phyloP scores from a whole-genome alignment of 2,113 vertebrate species.

The Oryzias curvinotus region DNA sequence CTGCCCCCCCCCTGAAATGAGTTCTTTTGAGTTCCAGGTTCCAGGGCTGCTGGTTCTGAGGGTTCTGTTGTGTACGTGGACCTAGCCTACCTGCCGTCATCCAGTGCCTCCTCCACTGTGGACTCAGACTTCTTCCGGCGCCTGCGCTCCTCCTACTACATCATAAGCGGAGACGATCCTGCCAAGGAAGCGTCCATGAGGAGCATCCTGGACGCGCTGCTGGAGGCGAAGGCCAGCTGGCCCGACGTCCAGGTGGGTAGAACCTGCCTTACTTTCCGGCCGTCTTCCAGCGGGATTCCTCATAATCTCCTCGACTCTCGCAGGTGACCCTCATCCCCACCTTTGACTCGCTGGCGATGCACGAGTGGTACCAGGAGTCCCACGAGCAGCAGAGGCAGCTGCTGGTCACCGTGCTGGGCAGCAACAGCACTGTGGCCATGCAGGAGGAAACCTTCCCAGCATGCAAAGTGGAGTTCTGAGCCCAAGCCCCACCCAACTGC shows the following conservation, averaged over 20 bases:
- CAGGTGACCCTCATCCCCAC: slow-evolving; percentile 95
- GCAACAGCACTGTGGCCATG: slow-evolving; percentile 94
- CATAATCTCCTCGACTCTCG: background rate
- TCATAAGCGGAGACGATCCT: slow-evolving; percentile 88
- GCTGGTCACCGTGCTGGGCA: slow-evolving; percentile 87
- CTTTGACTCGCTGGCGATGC: slow-evolving; percentile 88
- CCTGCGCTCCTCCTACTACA: slow-evolving; percentile 86
- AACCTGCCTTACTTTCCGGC: too few species aligned
- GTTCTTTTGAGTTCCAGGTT: slow-evolving; percentile 8
- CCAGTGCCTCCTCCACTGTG: slow-evolving; percentile 75
- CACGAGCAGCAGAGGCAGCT: slow-evolving; percentile 82
- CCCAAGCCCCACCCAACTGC: background rate
- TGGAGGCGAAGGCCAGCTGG: slow-evolving; percentile 85
- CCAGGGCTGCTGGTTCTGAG: slow-evolving; percentile 27
- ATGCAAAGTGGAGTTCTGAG: slow-evolving; percentile 96
- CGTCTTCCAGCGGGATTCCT: background rate
- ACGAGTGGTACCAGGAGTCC: slow-evolving; percentile 91
- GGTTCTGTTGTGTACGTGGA: slow-evolving; percentile 80
- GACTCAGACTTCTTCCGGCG: slow-evolving; percentile 84
- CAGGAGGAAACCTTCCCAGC: slow-evolving; percentile 94
- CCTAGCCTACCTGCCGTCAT: slow-evolving; percentile 89
- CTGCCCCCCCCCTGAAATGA: background rate
- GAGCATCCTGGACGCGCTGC: slow-evolving; percentile 82
- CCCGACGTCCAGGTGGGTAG: slow-evolving; percentile 79
- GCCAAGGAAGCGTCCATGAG: slow-evolving; percentile 81